Base-by-base conservation (phyloP, 1,140 invertebrate species). In the Rhagoletis pomonella region DNA sequence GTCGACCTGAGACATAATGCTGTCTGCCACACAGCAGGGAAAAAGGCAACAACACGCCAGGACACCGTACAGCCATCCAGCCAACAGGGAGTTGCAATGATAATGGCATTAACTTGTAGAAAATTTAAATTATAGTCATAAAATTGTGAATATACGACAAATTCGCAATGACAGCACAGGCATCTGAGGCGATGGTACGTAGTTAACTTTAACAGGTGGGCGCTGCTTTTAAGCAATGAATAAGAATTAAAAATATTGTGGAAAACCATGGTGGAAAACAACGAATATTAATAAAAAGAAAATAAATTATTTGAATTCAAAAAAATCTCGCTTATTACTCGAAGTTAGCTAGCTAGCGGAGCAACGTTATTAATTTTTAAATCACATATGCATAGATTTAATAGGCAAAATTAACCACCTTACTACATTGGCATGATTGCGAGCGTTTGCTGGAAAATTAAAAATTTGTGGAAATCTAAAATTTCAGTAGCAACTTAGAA, bases 381-480 rank as follows among this genome's bases (percentile, higher is more conserved):
- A 81, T 55, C 44, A 6, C 44, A 44, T 50, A 77, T 50, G 39
- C 39, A 19, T 3, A 77, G 69, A 77, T 77, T 77, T 50, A 77
- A 77, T 77, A 44, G 44, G 14, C 69, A 39, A 77, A 77, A 39
- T 77, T 77, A 44, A 77, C 44, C 47, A 10, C 50, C 5, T 55
- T 55, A 55, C 4, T 62, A 4, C 6, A 62, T 62, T 12, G 17
- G 60, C 17, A 14, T 12, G 17, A 62, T 12, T 19, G 19, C 1
- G 73, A 50, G 73, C 47, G 50, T 50, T 17, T 29, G 47, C 1
- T 58, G 73, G 47, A 55, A 55, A 81, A 81, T 81, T 81, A 17
- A 17, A n/a, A 81, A 81, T 81, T 58, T 55, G 47, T 55, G 47
- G 14, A 81, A 81, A 81, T 55, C 55, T 50, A 81, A 50, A 81